Base-by-base conservation (phyloP, 2,797 vertebrate species). In the Cynodonichthys magdalenae region DNA sequence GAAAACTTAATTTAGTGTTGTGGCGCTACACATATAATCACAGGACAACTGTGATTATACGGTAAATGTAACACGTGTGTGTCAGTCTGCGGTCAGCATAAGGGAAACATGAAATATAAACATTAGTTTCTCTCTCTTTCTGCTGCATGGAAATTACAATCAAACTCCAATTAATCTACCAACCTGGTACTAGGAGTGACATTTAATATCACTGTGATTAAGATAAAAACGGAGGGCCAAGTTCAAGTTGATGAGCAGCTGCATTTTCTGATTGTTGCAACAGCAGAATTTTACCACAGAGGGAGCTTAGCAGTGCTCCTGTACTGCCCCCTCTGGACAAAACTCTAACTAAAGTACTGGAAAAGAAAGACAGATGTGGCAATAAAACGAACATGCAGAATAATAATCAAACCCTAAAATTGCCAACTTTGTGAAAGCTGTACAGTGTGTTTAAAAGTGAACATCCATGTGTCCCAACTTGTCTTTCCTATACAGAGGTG, bases 21-120 rank as follows among this genome's bases (percentile, higher is more conserved):
- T 50, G 77, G 67, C 48, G 70, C 74, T 50, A 47, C 82, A 80
- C 73, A 41, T 82, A 81, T 82, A 81, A 90, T 89, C 81, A 83
- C 71, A 77, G 66, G 65, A 81, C 76, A 75, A 75, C 77, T 80
- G 75, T 85, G 82, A 89, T 89, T 87, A 87, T 80, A 83, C 68
- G 78, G 84, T 74, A 29, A 62, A 72, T 47, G 75, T 56, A 72
- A 82, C 69, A 68, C 74, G 68, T 84, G 72, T 80, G 71, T 85
- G 79, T 64, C 80, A 76, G 63, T 70, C 74, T 80, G 83, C 27
- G 86, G 84, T 79, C 77, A 69, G 73, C 63, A 59, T 71, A 55
- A 55, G 46, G 75, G 63, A 66, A 78, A 80, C 75, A 74, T 39
- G 45, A 55, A 60, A 60, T 56, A 62, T 79, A 83, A 80, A 83